These are phyloP conservation scores for Cephus spinipes DNA, from an alignment of 2,888 invertebrate genomes.

Conservation along the genomic window DNA sequence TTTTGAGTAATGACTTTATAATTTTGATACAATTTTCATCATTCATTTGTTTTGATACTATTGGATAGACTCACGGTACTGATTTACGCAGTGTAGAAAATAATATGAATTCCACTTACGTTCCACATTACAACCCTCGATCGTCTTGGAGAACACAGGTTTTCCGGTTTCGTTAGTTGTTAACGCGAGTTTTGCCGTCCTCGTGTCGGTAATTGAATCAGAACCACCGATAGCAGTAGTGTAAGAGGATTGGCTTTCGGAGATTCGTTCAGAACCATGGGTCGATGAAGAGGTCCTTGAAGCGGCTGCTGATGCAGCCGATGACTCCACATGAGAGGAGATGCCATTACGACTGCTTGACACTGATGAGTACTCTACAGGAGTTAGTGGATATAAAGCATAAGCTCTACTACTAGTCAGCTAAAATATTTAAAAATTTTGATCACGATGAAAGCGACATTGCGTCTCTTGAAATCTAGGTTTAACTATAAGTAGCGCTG, in stretches of 20 bases:
- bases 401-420: too few relatives aligned
- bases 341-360: slow-evolving; percentile 60
- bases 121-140: slow-evolving; percentile 82
- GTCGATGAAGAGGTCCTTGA: slow-evolving; percentile 44
- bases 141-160: slow-evolving; percentile 79
- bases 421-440: too few relatives aligned
- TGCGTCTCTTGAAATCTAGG: too few relatives aligned
- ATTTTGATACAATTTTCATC: too few relatives aligned
- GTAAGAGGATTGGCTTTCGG: slow-evolving; percentile 51
- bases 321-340: slow-evolving; percentile 53
- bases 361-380: slow-evolving; percentile 61
- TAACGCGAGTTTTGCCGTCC: slow-evolving; percentile 42
- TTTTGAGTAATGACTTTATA: too few relatives aligned
- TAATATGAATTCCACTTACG: slow-evolving; percentile 73
- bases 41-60: too few relatives aligned
- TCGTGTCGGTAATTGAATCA: slow-evolving; percentile 33
- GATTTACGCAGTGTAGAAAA: not conserved
- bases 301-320: slow-evolving; percentile 37
- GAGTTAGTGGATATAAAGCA: not conserved
- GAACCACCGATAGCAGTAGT: slow-evolving; percentile 37
- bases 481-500: too few relatives aligned
- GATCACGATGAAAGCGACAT: too few relatives aligned
- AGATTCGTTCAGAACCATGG: slow-evolving; percentile 43
- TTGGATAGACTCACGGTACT: too few relatives aligned
- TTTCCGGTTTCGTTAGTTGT: slow-evolving; percentile 69